Conservation (phyloP, 2,797 vertebrate species). For the Oophaga sylvatica region DNA sequence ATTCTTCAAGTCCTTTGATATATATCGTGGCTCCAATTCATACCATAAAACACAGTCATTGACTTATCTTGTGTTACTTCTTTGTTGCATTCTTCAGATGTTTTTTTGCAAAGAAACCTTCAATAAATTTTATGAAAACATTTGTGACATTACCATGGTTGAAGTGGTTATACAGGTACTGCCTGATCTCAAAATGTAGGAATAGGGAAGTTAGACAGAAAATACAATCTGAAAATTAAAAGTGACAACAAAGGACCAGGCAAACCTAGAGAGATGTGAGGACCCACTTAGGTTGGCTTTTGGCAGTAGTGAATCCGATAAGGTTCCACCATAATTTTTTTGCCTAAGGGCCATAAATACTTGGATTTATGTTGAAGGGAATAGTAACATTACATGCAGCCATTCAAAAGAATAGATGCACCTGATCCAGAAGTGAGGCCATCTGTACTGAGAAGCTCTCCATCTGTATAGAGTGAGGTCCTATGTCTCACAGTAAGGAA, state of each 20-base stretch:
- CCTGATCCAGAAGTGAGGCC: too few relatives aligned
- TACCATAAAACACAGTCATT: not conserved
- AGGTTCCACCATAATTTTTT: too few relatives aligned
- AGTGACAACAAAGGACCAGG: not conserved
- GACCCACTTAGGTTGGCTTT: not conserved
- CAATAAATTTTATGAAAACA: not conserved
- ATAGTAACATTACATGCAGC: too few relatives aligned
- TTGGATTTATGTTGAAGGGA: too few relatives aligned
- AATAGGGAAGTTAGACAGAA: not conserved
- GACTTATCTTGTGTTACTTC: not conserved
- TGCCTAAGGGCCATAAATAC: too few relatives aligned
- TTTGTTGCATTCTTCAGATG: not conserved
- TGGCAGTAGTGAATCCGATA: too few relatives aligned
- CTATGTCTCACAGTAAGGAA: too few relatives aligned
- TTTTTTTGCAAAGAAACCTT: too few relatives aligned
- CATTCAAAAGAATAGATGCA: too few relatives aligned
- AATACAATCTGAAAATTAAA: not conserved
- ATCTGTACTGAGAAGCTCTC: too few relatives aligned
- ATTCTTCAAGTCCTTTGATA: not conserved
- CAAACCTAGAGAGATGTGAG: not conserved
- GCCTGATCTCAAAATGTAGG: not conserved
- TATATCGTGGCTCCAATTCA: not conserved
- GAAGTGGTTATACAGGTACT: not conserved
- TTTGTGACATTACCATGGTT: not conserved
- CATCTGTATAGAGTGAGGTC: too few relatives aligned